phyloP scores from a whole-genome alignment of 1,140 invertebrate genomes.

The Eupeodes corollae region DNA sequence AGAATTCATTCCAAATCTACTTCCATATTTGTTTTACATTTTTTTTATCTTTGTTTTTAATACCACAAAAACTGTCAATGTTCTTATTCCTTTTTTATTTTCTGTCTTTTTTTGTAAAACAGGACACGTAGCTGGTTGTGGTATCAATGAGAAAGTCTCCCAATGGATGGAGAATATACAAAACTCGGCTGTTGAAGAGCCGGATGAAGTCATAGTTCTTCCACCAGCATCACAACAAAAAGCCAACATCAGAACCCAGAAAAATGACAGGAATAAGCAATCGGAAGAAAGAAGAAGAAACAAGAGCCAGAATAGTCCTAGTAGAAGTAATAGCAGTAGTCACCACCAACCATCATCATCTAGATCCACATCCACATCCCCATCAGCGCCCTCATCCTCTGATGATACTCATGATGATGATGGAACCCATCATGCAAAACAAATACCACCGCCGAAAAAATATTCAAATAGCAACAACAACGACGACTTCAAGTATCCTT shows the following conservation, averaged over 20 bases:
- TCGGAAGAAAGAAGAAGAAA: background rate
- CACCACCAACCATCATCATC: background rate
- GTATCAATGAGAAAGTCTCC: constrained; percentile 70
- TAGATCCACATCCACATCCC: too few species aligned
- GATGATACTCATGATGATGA: too few species aligned
- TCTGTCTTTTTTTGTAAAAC: constrained; percentile 6
- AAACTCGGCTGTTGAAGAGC: constrained; percentile 58
- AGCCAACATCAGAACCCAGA: constrained; percentile 11
- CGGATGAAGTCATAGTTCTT: constrained; percentile 11
- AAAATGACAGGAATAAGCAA: constrained; percentile 13
- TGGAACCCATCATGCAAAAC: too few species aligned
- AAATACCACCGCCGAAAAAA: background rate
- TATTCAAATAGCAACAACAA: constrained; percentile 11
- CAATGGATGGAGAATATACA: constrained; percentile 89
- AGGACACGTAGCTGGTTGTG: constrained; percentile 75
- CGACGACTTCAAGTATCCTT: constrained; percentile 34
- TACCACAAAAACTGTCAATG: constrained; percentile 4
- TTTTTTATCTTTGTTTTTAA: background rate
- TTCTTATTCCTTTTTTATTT: constrained; percentile 7
- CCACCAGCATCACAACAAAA: constrained; percentile 20
- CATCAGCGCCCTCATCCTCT: too few species aligned
- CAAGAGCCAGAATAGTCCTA: too few species aligned
- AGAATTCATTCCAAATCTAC: too few species aligned
- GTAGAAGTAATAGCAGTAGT: constrained; percentile 52
- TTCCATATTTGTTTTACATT: too few species aligned